Base-by-base conservation (phyloP, 2,888 invertebrate genomes). In the Pelosia muscerda region DNA sequence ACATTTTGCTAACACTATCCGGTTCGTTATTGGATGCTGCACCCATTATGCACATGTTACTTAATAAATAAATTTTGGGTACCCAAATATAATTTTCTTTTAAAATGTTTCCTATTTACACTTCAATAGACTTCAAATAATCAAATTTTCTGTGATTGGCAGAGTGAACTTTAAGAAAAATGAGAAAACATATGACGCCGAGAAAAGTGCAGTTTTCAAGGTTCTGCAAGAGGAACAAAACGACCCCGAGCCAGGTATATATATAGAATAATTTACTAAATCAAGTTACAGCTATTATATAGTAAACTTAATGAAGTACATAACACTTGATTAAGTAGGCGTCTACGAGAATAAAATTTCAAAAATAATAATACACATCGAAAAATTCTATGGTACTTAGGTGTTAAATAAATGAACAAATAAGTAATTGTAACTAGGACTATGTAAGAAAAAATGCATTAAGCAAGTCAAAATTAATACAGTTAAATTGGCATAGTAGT, bases 121-220 rank as follows among this genome's bases (percentile, higher is more conserved):
- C 23, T 34, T 60, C 5, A n/a, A 38, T 19, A 19, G 8, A 25
- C 2, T 2, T 61, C n/a, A 63, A 55, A 13, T 63, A 56, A 63
- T 38, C 0, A 31, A 63, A 23, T 55, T 38, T 69, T 84, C 76
- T 82, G 25, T 63, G 57, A 69, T 86, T 78, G 70, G 55, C 95
- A 98, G 98, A 84, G 98, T 98, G 42, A 98, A 98, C 95, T 98
- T 98, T 95, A 98, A 98, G 96, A 98, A 98, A 94, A 98, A 98
- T 93, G 98, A 98, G 91, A 98, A 97, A 92, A 96, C 97, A 77
- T 98, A 98, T 94, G 97, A 97, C 86, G 96, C 97, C 68, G 97
- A 97, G 81, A 98, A 98, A 88, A 98, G 98, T 86, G 98, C 98
- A 83, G 98, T 98, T 53, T 97, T 97, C 92, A 98, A 97, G 92